Evolutionary conservation across 2,113 vertebrate genomes (phyloP).

Genomic region (Manacus vitellinus): DNA sequence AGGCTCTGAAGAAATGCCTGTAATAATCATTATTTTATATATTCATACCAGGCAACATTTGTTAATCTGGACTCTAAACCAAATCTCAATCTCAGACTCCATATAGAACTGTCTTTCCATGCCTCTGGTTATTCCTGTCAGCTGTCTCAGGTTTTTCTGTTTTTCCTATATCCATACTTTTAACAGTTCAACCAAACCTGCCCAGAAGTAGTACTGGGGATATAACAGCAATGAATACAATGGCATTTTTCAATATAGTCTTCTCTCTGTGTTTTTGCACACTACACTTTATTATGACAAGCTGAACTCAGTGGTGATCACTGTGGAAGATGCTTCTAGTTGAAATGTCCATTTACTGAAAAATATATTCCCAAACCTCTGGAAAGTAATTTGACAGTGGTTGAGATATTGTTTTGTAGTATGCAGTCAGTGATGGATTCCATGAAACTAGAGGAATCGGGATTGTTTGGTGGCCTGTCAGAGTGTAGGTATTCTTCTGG

Average conservation of each 20-base stretch:
- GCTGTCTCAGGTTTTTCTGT: not conserved
- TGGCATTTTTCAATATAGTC: not conserved
- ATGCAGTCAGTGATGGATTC: not conserved
- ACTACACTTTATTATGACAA: not conserved
- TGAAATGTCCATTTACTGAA: not conserved
- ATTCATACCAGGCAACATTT: conserved; percentile 8
- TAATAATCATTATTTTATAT: conserved; percentile 49
- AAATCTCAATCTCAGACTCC: not conserved
- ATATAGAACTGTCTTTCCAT: conserved; percentile 10
- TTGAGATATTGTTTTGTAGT: not conserved
- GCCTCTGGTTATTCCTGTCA: conserved; percentile 50
- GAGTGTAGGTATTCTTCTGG: conserved; percentile 37
- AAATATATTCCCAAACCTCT: not conserved
- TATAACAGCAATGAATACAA: not conserved
- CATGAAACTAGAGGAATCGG: not conserved
- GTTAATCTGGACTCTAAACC: conserved; percentile 38
- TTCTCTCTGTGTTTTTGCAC: not conserved
- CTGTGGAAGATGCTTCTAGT: not conserved
- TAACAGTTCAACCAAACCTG: not conserved
- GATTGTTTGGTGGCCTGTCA: not conserved
- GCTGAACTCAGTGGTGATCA: not conserved
- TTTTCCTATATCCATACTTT: not conserved
- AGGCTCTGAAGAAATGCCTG: conserved; percentile 24
- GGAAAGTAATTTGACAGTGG: not conserved
- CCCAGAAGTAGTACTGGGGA: not conserved